Base-by-base conservation (phyloP, 2,797 vertebrate species). In the Anguilla pacifica region DNA sequence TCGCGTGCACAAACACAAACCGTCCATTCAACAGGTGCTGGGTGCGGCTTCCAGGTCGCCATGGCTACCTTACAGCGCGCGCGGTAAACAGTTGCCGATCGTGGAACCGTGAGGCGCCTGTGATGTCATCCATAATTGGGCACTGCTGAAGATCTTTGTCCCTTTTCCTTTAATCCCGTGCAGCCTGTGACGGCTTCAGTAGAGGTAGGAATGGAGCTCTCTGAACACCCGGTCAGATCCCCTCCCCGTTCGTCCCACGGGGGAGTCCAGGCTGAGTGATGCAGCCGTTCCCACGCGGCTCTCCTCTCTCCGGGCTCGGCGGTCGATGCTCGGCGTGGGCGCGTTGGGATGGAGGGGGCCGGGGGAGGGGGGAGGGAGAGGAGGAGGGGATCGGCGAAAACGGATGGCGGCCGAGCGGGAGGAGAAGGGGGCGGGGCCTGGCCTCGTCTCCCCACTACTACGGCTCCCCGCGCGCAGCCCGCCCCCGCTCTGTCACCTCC, bases 291-390 rank as follows among this genome's bases (percentile, higher is more conserved):
- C 57, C 88, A 74, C 31, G 43, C 87, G 86, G 46, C 89, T 61
- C 87, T 85, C 87, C 89, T 87, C 87, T 79, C 51, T 85, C 88
- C 89, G 90, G 92, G 87, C 90, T 86, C 9, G 53, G 64, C 84
- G 90, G 91, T 93, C 89, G 85, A 88, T 91, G 89, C 49, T 86
- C 83, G 67, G 83, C 22, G 25, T 85, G 55, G 70, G 90, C 86
- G 89, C 86, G 84, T 74, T 17, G 61, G 57, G 9, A 64, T 67
- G 46, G 22, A 35, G 35, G 35, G 6, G 11, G 83, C 1, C 5
- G 49, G 39, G 17, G 11, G 43, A 59, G 35, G n/a, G 81, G 86
- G 85, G 86, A 39, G 85, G 86, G 87, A 85, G 31, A 85, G 74
- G n/a, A 4, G 64, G 67, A 35, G 64, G 86, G 22, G 55, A 5